These are phyloP conservation scores for Octopus sinensis DNA, from an alignment of 1,140 invertebrate genomes.

Conservation along the genomic window DNA sequence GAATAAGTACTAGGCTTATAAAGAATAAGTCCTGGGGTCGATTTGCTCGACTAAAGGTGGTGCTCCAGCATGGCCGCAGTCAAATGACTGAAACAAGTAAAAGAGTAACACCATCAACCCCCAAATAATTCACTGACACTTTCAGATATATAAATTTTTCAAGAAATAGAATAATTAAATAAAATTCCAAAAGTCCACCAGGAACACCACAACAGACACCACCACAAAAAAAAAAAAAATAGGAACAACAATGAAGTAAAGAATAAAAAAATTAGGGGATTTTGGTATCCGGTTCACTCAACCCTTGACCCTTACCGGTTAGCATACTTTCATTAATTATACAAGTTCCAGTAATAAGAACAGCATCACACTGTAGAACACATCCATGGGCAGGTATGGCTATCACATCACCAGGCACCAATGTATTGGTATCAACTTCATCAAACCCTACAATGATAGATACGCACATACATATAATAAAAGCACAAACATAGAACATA, in stretches of 20 bases:
- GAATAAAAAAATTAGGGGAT: background rate
- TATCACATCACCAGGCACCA: slow-evolving; percentile 63
- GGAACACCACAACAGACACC: background rate
- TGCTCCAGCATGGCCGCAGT: no score
- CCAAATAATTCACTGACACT: no score
- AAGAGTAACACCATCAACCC: no score
- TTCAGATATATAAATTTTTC: no score
- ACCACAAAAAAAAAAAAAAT: background rate
- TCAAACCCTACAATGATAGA: slow-evolving; percentile 31
- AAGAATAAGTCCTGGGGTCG: no score
- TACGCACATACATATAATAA: background rate
- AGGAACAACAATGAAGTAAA: background rate
- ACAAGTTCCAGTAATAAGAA: slow-evolving; percentile 77
- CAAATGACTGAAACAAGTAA: no score
- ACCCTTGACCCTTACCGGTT: slow-evolving; percentile 36
- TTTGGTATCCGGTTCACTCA: no score
- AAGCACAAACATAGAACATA: no score
- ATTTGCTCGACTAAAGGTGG: no score
- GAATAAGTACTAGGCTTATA: no score
- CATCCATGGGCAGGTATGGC: slow-evolving; percentile 68
- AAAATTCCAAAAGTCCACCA: no score
- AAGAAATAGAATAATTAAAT: no score
- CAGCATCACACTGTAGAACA: slow-evolving; percentile 50
- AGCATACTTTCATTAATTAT: slow-evolving; percentile 82
- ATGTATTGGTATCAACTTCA: slow-evolving; percentile 33